A percentile compares a stretch with the other conserved stretches of the same genome.
Conservation (phyloP, 35 echinoderm and acorn worm species). For the Anneissia japonica region DNA sequence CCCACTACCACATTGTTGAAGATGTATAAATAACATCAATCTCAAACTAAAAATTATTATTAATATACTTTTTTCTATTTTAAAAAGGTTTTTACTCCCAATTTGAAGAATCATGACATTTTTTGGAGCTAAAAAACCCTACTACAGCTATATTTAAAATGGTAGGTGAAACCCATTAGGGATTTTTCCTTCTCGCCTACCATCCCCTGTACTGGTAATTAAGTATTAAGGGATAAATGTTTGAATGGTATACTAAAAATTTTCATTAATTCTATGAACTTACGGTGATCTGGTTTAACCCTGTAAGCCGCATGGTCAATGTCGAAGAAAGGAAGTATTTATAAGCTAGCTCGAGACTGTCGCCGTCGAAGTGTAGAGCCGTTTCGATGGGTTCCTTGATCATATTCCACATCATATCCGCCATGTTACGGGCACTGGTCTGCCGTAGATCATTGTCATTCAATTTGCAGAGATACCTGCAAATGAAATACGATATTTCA, state of each 20-base stretch:
- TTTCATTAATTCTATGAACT: no score
- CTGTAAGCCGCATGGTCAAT: constrained; percentile 75
- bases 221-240: no score
- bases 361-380: constrained; percentile 57
- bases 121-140: no score
- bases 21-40: background rate
- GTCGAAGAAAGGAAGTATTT: constrained; percentile 78
- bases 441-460: constrained; percentile 64
- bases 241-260: no score
- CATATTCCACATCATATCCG: constrained; percentile 84
- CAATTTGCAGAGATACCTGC: constrained; percentile 66
- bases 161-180: no score
- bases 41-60: background rate
- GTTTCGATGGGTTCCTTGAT: constrained; percentile 79
- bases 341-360: constrained; percentile 66
- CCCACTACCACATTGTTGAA: no score
- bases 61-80: background rate
- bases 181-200: no score
- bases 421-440: constrained; percentile 63
- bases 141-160: no score
- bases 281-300: constrained; percentile 74
- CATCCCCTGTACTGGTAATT: no score
- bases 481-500: background rate
- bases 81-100: no score
- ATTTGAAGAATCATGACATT: no score